phyloP scores from a whole-genome alignment of 2,888 invertebrate species.

The Ochropleura leucogaster region DNA sequence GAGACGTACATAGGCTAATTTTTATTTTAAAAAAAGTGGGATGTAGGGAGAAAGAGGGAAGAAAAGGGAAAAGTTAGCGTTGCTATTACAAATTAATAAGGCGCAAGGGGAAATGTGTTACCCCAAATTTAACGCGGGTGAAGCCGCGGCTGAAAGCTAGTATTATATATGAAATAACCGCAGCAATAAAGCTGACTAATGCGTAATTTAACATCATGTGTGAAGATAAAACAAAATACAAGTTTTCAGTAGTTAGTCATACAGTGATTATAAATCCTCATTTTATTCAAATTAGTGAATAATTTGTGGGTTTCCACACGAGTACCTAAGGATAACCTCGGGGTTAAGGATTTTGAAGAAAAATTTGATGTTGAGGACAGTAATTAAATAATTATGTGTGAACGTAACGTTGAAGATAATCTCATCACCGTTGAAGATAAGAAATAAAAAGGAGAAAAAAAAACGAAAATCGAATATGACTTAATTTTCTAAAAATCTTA shows the following conservation, averaged over 20 bases:
- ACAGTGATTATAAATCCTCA: conserved; percentile 9
- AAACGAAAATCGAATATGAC: background rate
- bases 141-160: too few species aligned
- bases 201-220: background rate
- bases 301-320: background rate
- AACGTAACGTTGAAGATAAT: background rate
- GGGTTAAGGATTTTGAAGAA: conserved; percentile 40
- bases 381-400: background rate
- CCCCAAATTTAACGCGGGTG: too few species aligned
- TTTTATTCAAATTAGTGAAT: conserved; percentile 39
- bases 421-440: background rate
- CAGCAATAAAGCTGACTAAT: background rate
- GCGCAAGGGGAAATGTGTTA: too few species aligned
- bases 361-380: background rate
- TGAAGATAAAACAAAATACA: conserved; percentile 21
- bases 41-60: too few species aligned
- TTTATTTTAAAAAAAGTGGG: too few species aligned
- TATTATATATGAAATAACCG: too few species aligned
- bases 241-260: conserved; percentile 24
- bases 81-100: too few species aligned
- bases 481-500: too few species aligned
- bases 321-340: conserved; percentile 14
- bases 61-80: too few species aligned
- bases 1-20: too few species aligned
- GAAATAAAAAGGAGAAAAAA: background rate